Evolutionary conservation across 2,888 invertebrate species (phyloP).

Genomic region (Drosophila putrida): DNA sequence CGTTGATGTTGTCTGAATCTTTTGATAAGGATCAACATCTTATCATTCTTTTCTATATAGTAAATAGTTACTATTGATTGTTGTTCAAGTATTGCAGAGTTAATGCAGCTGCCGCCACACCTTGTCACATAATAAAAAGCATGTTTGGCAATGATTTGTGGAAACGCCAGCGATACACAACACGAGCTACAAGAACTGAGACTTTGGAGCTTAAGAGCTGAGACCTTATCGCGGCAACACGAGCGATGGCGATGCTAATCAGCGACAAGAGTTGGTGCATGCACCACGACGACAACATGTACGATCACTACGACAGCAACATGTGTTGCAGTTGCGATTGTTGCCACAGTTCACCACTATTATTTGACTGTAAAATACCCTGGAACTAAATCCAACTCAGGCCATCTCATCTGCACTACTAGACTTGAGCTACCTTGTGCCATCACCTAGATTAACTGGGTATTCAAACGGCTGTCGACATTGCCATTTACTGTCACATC

Average conservation of each 20-base stretch:
- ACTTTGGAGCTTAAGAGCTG: constrained; percentile 3
- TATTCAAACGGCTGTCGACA: constrained; percentile 47
- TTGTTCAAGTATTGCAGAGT: constrained; percentile 11
- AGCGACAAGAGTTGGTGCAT: constrained; percentile 61
- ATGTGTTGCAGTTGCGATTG: constrained; percentile 54
- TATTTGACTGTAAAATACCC: not conserved
- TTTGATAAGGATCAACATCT: constrained; percentile 12
- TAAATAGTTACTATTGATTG: constrained; percentile 19
- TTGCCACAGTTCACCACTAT: constrained; percentile 16
- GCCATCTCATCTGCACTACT: not conserved
- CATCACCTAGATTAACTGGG: constrained; percentile 1
- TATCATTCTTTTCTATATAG: constrained; percentile 1
- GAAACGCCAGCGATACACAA: constrained; percentile 45
- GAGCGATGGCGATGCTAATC: constrained; percentile 71
- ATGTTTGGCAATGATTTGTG: constrained; percentile 78
- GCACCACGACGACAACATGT: constrained; percentile 55
- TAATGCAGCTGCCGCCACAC: constrained; percentile 42
- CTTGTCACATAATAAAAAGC: constrained; percentile 62
- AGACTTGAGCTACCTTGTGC: not conserved
- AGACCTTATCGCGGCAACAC: constrained; percentile 70
- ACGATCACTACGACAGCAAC: constrained; percentile 54
- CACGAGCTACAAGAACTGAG: constrained; percentile 10
- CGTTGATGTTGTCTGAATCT: constrained; percentile 25
- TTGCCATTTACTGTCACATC: constrained; percentile 48
- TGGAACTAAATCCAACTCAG: not conserved